Percentiles rank a stretch among this genome's conserved stretches.
Conservation (phyloP, 2,113 vertebrate genomes). For the Xerus inauris region DNA sequence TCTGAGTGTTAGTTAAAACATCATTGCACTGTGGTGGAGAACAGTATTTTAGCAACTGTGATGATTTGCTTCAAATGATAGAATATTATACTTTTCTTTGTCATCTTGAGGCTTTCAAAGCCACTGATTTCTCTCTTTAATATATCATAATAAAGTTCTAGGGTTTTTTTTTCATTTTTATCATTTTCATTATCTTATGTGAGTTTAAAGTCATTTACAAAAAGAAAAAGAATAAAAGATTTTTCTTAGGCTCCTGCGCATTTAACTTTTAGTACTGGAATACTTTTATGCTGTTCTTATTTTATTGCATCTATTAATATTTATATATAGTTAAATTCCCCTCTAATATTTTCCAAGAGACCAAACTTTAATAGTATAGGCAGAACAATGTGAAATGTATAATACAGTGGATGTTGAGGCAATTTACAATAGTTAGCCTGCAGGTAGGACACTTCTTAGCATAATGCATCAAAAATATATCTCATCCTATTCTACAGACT, state of each 20-base stretch:
- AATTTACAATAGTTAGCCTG: constrained; percentile 75
- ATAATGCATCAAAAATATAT: constrained; percentile 58
- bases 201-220: constrained; percentile 66
- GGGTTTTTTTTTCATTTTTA: constrained; percentile 61
- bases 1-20: constrained; percentile 56
- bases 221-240: constrained; percentile 64
- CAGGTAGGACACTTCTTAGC: constrained; percentile 65
- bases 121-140: constrained; percentile 29
- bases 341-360: constrained; percentile 76
- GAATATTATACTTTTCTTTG: constrained; percentile 43
- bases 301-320: constrained; percentile 76
- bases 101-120: constrained; percentile 25
- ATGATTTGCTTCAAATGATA: constrained; percentile 51
- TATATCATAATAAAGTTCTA: constrained; percentile 49
- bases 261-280: constrained; percentile 71
- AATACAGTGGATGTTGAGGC: constrained; percentile 48
- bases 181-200: constrained; percentile 52
- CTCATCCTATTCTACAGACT: constrained; percentile 42
- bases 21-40: constrained; percentile 12
- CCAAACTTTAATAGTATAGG: constrained; percentile 72
- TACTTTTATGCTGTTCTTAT: constrained; percentile 72
- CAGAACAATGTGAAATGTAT: constrained; percentile 72
- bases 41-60: constrained; percentile 4
- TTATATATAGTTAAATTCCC: constrained; percentile 73
- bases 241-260: constrained; percentile 63